phyloP scores from a whole-genome alignment of 2,888 invertebrate species.

The Erebia ligea region DNA sequence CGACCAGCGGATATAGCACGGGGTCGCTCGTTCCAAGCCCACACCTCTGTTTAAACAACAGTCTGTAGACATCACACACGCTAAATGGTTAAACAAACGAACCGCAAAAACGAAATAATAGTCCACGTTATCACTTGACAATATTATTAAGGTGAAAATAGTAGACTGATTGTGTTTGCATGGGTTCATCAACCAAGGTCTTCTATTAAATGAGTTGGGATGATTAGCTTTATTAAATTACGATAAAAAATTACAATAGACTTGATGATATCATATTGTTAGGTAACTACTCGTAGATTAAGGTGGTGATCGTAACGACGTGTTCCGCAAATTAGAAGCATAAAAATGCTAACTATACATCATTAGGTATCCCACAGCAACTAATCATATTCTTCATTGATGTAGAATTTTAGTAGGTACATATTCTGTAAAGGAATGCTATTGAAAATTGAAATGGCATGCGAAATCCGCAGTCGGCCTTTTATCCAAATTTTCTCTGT shows the following conservation, averaged over 20 bases:
- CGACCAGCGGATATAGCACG: conserved; percentile 73
- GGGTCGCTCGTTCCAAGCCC: conserved; percentile 74
- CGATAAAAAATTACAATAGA: conserved; percentile 32
- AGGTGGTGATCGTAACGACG: conserved; percentile 2
- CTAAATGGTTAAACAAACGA: conserved; percentile 69
- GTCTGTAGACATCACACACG: conserved; percentile 59
- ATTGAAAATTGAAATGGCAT: neutral
- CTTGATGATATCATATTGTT: conserved; percentile 29
- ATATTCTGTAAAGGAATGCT: neutral
- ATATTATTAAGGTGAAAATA: conserved; percentile 40
- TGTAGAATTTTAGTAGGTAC: too few species aligned
- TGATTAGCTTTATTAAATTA: conserved; percentile 27
- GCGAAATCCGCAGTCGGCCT: neutral
- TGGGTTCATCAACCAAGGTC: conserved; percentile 49
- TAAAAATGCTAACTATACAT: neutral
- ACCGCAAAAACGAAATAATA: conserved; percentile 55
- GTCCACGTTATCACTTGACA: conserved; percentile 49
- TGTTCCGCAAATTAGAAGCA: conserved; percentile 3
- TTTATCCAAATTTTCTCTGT: neutral
- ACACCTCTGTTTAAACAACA: conserved; percentile 72
- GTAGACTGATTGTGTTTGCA: conserved; percentile 39
- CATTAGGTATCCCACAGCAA: neutral
- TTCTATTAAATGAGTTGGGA: conserved; percentile 27
- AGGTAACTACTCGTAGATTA: neutral
- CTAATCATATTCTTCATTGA: too few species aligned